Evolutionary conservation across 1,140 invertebrate species (phyloP).

Genomic region (Euschistus heros): DNA sequence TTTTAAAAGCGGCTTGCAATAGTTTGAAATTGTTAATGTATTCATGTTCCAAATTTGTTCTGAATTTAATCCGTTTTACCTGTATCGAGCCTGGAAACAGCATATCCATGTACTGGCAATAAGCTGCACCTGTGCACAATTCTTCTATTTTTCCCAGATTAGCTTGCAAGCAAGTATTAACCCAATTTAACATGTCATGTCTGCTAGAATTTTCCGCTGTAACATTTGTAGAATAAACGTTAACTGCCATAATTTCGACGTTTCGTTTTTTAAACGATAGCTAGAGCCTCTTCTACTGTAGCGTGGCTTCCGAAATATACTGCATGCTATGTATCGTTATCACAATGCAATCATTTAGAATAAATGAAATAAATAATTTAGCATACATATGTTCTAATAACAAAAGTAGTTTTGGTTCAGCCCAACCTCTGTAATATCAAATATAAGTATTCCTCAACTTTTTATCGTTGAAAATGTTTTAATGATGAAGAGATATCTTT

Average conservation of each 20-base stretch:
- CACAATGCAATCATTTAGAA: too few species aligned
- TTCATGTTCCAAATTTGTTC: slow-evolving; percentile 96
- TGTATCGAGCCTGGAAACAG: slow-evolving; percentile 82
- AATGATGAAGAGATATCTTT: too few species aligned
- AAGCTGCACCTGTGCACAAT: slow-evolving; percentile 90
- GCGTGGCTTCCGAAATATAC: too few species aligned
- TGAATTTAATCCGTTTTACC: slow-evolving; percentile 95
- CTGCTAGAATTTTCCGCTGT: slow-evolving; percentile 94
- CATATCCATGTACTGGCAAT: slow-evolving; percentile 99
- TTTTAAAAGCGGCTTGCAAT: slow-evolving; percentile 94
- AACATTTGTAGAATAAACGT: slow-evolving; percentile 96
- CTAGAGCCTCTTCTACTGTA: too few species aligned
- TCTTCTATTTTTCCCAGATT: slow-evolving; percentile 96
- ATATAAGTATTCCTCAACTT: too few species aligned
- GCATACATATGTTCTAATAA: too few species aligned
- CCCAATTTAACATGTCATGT: slow-evolving; percentile 97
- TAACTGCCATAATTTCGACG: slow-evolving; percentile 65
- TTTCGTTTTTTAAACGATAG: too few species aligned
- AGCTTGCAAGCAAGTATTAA: slow-evolving; percentile 91
- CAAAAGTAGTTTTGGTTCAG: too few species aligned
- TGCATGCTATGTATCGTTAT: too few species aligned
- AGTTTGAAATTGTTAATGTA: slow-evolving; percentile 99
- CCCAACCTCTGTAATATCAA: too few species aligned
- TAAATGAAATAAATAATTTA: too few species aligned
- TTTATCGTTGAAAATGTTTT: too few species aligned